A percentile compares a stretch with the other conserved stretches of the same genome.
These are phyloP conservation scores for Cynopterus sphinx DNA, from an alignment of 2,797 vertebrate species.

Conservation along the genomic window DNA sequence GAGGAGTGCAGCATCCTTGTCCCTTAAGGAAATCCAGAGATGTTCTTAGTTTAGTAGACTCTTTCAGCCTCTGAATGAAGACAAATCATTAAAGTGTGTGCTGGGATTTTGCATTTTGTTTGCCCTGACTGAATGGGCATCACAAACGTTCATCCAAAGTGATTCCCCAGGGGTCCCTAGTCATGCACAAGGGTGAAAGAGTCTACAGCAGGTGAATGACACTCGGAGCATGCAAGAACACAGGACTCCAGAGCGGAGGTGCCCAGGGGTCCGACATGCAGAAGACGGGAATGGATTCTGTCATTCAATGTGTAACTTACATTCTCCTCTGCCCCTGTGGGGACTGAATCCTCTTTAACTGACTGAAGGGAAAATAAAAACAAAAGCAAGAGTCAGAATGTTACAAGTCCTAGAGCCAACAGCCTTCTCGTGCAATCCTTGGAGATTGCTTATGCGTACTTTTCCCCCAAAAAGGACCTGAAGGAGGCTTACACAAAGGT, in stretches of 20 bases:
- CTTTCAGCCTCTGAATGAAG: slow-evolving; percentile 49
- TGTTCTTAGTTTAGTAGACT: slow-evolving; percentile 31
- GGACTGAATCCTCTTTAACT: slow-evolving; percentile 68
- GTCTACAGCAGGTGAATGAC: background rate
- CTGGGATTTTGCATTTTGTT: background rate
- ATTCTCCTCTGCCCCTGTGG: slow-evolving; percentile 70
- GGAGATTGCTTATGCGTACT: background rate
- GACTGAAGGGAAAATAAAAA: slow-evolving; percentile 72
- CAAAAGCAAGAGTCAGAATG: slow-evolving; percentile 43
- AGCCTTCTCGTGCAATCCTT: background rate
- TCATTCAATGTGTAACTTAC: slow-evolving; percentile 60
- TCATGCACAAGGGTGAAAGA: slow-evolving; percentile 41
- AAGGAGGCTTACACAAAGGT: background rate
- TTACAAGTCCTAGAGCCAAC: background rate
- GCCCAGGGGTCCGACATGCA: background rate
- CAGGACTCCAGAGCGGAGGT: background rate
- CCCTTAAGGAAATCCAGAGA: background rate
- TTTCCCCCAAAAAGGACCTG: background rate
- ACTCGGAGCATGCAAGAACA: background rate
- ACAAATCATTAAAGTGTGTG: rapidly evolving
- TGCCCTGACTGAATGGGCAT: background rate
- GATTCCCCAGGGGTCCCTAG: background rate
- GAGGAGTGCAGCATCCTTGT: background rate
- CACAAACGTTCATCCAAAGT: background rate
- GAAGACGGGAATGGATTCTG: slow-evolving; percentile 31